These are phyloP conservation scores for Crypturellus undulatus DNA, from an alignment of 2,113 vertebrate genomes.

Conservation along the genomic window DNA sequence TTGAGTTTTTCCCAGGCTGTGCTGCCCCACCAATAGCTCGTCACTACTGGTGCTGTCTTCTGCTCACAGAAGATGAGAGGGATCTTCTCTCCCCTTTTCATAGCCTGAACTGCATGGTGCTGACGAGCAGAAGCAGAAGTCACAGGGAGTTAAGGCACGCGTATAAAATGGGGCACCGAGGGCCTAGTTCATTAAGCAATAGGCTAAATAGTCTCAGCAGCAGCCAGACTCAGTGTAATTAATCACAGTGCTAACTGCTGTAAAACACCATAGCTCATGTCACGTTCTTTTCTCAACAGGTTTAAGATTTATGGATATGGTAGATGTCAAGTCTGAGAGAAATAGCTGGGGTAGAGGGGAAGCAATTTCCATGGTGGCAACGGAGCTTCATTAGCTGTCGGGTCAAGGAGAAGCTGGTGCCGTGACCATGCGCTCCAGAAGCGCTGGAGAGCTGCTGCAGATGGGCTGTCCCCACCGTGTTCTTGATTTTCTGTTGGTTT, in stretches of 20 bases:
- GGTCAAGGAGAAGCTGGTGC: neutral
- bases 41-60: neutral
- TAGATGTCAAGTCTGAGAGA: neutral
- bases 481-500: neutral
- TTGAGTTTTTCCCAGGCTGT: neutral
- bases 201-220: neutral
- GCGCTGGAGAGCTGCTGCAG: neutral
- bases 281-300: neutral
- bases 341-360: neutral
- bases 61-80: neutral
- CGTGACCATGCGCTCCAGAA: neutral
- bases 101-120: neutral
- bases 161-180: neutral
- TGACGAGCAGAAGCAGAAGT: neutral
- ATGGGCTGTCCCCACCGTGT: neutral
- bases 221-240: neutral
- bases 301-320: neutral
- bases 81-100: neutral
- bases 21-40: neutral
- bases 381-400: neutral
- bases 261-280: neutral
- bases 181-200: neutral
- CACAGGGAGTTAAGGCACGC: neutral
- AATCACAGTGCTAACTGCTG: neutral
- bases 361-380: neutral